phyloP scores from a whole-genome alignment of 2,888 invertebrate genomes.

The Ctenicera cuprea region DNA sequence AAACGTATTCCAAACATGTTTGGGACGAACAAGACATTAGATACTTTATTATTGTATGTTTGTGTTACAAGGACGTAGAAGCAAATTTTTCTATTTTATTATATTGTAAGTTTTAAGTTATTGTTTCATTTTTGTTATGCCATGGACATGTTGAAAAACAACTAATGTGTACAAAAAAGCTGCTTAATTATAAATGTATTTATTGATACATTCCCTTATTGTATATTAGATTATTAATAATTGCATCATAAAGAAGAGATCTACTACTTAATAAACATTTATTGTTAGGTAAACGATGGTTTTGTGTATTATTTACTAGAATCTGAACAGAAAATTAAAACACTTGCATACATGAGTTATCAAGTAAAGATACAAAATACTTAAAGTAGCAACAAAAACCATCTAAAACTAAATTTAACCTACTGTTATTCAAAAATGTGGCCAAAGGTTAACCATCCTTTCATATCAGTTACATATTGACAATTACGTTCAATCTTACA shows the following conservation, averaged over 20 bases:
- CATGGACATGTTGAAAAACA: slow-evolving; percentile 22
- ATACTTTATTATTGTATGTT: not conserved
- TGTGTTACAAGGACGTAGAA: slow-evolving; percentile 21
- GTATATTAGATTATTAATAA: slow-evolving; percentile 21
- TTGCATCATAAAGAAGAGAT: slow-evolving; percentile 16
- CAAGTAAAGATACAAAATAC: no score
- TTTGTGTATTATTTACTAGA: slow-evolving; percentile 25
- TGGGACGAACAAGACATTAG: not conserved
- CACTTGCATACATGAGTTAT: no score
- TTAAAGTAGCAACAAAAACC: no score
- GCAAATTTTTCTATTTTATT: slow-evolving; percentile 22
- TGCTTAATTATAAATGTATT: slow-evolving; percentile 36
- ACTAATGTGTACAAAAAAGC: slow-evolving; percentile 20
- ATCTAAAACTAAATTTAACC: no score
- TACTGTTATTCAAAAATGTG: no score
- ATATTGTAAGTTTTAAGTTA: slow-evolving; percentile 32
- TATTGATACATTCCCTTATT: slow-evolving; percentile 45
- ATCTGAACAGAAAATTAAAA: not conserved
- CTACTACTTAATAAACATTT: slow-evolving; percentile 40
- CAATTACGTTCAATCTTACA: no score
- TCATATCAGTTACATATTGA: no score
- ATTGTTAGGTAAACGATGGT: not conserved
- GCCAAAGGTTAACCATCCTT: no score
- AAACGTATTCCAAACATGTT: not conserved
- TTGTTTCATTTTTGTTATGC: slow-evolving; percentile 29